Conservation (phyloP, 2,888 invertebrate genomes). For the Aphrophora alni region DNA sequence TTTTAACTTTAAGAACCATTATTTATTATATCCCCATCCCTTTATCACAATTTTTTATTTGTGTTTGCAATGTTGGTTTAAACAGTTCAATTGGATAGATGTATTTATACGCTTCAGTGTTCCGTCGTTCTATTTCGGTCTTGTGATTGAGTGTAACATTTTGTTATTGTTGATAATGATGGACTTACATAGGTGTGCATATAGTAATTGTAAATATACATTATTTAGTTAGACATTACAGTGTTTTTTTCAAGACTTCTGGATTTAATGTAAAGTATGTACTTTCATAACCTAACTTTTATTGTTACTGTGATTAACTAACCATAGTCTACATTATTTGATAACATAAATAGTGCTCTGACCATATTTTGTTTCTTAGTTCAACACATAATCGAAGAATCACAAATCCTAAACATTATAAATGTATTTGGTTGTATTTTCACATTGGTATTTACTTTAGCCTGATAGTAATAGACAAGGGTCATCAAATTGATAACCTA, state of each 20-base stretch:
- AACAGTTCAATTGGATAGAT: not conserved
- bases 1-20: not conserved
- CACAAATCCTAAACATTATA: too few species aligned
- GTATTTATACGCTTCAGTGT: not conserved
- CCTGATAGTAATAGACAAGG: too few species aligned
- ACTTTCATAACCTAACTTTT: not conserved
- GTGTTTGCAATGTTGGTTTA: not conserved
- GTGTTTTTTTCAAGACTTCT: not conserved
- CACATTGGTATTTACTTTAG: too few species aligned
- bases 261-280: slow-evolving; percentile 5
- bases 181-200: not conserved
- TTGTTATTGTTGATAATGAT: not conserved
- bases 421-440: too few species aligned
- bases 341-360: too few species aligned
- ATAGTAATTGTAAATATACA: not conserved
- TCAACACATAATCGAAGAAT: too few species aligned
- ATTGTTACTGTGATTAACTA: not conserved
- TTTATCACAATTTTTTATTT: not conserved
- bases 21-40: too few species aligned
- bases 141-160: not conserved
- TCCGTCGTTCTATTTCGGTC: not conserved
- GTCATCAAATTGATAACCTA: too few species aligned
- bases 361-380: too few species aligned
- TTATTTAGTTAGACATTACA: not conserved
- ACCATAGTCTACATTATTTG: too few species aligned